Evolutionary conservation across 2,888 invertebrate species (phyloP).

Genomic region (Portevinia maculata): DNA sequence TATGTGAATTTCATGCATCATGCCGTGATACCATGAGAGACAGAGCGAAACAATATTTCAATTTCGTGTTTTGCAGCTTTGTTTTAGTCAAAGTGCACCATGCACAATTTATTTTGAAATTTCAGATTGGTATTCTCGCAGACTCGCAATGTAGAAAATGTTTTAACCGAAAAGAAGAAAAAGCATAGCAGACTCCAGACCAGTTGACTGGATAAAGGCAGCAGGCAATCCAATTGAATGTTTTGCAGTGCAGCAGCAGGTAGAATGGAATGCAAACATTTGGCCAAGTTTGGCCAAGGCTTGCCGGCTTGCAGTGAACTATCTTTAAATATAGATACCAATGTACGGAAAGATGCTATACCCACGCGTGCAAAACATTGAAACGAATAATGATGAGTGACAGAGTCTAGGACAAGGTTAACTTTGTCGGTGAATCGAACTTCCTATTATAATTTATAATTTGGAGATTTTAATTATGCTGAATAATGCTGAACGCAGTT

Average conservation of each 20-base stretch:
- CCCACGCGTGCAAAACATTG: too few relatives aligned
- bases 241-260: background rate
- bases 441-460: too few relatives aligned
- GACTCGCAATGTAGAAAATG: constrained; percentile 24
- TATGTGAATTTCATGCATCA: constrained; percentile 68
- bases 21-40: constrained; percentile 65
- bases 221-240: constrained; percentile 20
- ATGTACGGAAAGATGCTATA: too few relatives aligned
- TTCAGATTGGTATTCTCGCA: background rate
- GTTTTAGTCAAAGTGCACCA: constrained; percentile 37
- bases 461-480: too few relatives aligned
- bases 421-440: too few relatives aligned
- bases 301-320: background rate
- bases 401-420: too few relatives aligned
- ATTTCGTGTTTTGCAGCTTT: constrained; percentile 57
- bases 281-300: constrained; percentile 15
- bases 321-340: background rate
- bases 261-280: constrained; percentile 34
- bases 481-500: too few relatives aligned
- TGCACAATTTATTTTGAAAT: constrained; percentile 7
- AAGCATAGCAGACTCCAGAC: constrained; percentile 10
- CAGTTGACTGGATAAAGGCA: constrained; percentile 17
- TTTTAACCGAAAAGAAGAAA: constrained; percentile 25
- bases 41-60: constrained; percentile 73
- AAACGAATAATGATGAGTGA: too few relatives aligned